Conservation (phyloP, 2,888 invertebrate genomes). For the Coenonympha glycerion region DNA sequence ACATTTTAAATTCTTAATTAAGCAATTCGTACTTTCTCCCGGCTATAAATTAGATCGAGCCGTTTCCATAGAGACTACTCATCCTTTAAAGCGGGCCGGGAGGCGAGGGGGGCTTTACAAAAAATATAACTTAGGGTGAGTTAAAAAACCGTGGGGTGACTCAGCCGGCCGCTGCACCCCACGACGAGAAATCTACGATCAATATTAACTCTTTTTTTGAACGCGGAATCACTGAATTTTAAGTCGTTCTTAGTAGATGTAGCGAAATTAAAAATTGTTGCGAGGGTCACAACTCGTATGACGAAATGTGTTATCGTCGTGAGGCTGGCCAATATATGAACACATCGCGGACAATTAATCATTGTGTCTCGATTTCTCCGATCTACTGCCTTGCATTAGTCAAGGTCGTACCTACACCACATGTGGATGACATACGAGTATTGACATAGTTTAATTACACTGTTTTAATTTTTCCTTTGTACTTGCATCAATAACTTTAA, state of each 20-base stretch:
- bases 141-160: constrained; percentile 77
- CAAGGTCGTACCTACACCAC: constrained; percentile 60
- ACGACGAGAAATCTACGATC: constrained; percentile 76
- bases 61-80: constrained; percentile 77
- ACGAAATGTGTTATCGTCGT: constrained; percentile 31
- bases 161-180: constrained; percentile 77
- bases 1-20: constrained; percentile 76
- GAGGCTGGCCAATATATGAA: constrained; percentile 40
- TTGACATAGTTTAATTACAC: constrained; percentile 20
- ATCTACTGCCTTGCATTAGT: constrained; percentile 49
- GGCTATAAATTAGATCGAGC: constrained; percentile 76
- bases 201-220: constrained; percentile 78
- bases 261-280: constrained; percentile 26
- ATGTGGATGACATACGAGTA: constrained; percentile 57
- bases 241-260: constrained; percentile 59
- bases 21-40: constrained; percentile 75
- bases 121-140: constrained; percentile 78
- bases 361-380: constrained; percentile 36
- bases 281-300: constrained; percentile 35
- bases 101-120: constrained; percentile 62
- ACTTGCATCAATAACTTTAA: not conserved
- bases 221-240: constrained; percentile 71
- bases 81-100: constrained; percentile 75
- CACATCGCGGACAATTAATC: constrained; percentile 47
- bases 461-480: not conserved